Conservation (phyloP, 2,113 vertebrate species). For the Astatotilapia flaviijosephi region DNA sequence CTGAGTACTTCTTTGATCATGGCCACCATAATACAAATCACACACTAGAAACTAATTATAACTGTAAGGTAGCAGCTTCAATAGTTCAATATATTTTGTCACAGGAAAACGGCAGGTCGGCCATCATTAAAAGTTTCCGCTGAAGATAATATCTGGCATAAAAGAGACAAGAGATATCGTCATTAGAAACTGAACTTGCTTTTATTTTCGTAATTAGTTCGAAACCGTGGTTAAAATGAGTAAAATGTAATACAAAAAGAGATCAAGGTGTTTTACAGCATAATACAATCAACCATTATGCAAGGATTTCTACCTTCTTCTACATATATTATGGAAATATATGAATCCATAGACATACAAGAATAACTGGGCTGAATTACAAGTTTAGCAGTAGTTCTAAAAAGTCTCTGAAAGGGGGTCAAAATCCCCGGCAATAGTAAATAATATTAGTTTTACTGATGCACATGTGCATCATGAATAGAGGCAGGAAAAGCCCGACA, state of each 20-base stretch:
- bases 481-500: not conserved
- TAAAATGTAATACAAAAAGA: not conserved
- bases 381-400: not conserved
- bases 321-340: not conserved
- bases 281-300: not conserved
- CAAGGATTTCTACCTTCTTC: not conserved
- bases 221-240: fast-evolving
- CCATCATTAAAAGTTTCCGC: not conserved
- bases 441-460: not conserved
- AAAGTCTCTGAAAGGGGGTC: not conserved
- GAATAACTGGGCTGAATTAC: not conserved
- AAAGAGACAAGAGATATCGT: not conserved
- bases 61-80: not conserved
- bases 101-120: not conserved
- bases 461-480: not conserved
- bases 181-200: not conserved
- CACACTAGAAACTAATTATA: not conserved
- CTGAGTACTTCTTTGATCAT: not conserved
- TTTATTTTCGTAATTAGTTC: not conserved
- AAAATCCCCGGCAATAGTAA: not conserved
- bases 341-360: not conserved
- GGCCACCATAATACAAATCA: not conserved
- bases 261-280: not conserved
- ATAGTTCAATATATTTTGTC: not conserved
- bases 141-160: not conserved